Evolutionary conservation across 2,797 vertebrate genomes (phyloP), one percentile per base, ranked within the genome.

Genomic region (Melanotaenia parkinsoni): DNA sequence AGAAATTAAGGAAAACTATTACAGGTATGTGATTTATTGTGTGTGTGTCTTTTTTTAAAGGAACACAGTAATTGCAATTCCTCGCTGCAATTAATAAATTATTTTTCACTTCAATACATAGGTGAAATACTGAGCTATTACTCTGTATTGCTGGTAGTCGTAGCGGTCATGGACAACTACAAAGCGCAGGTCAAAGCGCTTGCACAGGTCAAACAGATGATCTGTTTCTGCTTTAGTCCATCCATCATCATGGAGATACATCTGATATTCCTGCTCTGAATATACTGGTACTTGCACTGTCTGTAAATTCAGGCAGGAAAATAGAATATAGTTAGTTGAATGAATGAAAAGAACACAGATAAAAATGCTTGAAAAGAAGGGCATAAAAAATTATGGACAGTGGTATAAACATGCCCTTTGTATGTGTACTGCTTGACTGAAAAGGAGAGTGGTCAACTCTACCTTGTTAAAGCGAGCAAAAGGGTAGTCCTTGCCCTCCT

Each of bases 211-310:
- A 62, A 99, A 99, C 81, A 99, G 95, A 80, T 99, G 98, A 86
- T 99, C 98, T 0, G 98, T 99, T 91, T 99, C 98, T 16, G 96
- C 96, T 93, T 99, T 99, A 58, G 98, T 99, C 98, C 98, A 99
- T 7, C 98, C 96, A 1, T 99, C 98, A 0, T 99, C 97, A 0
- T 99, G 98, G 57, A 99, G 96, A 91, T 99, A 97, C 93, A 98
- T 94, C 88, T 99, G 97, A 90, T 99, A 99, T 79, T 99, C 98
- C 88, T 99, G 98, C 91, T 99, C 98, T 0, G 98, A 99, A 82
- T 98, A 99, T 54, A 98, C 96, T 0, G 98, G 98, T n/a, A 99
- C 95, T 90, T 98, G 98, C 57, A 99, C 98, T 0, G 96, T 95
- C 98, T 99, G 63, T 12, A 60, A 43, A 64, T 50, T 63, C 13